A percentile compares a stretch with the other conserved stretches of the same genome.
phyloP scores from a whole-genome alignment of 2,888 invertebrate species.

The Cosmia trapezina region DNA sequence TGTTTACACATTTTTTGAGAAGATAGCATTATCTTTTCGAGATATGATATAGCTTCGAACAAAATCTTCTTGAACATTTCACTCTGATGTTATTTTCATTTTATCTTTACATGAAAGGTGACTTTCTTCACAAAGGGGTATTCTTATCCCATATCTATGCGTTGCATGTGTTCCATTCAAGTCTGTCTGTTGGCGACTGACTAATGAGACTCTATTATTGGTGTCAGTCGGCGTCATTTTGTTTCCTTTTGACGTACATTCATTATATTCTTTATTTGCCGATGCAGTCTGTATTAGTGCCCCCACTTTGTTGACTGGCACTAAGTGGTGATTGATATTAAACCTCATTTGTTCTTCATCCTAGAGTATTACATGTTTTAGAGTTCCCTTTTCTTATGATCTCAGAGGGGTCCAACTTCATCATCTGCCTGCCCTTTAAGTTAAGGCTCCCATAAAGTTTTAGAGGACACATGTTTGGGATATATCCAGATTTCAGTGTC shows the following conservation, averaged over 20 bases:
- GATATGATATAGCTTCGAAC: slow-evolving; percentile 34
- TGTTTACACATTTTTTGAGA: slow-evolving; percentile 16
- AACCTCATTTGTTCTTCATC: not conserved
- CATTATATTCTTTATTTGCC: slow-evolving; percentile 67
- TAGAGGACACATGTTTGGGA: not conserved
- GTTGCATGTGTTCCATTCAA: slow-evolving; percentile 54
- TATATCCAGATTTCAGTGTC: slow-evolving; percentile 3
- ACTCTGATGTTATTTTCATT: slow-evolving; percentile 20
- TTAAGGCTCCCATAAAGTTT: not conserved
- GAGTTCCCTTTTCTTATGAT: not conserved
- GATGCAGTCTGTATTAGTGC: slow-evolving; percentile 35
- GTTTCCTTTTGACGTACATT: slow-evolving; percentile 65
- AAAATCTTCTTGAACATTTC: slow-evolving; percentile 26
- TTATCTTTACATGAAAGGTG: slow-evolving; percentile 39
- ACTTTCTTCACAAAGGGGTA: slow-evolving; percentile 54
- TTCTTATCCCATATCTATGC: slow-evolving; percentile 50
- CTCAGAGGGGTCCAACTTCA: not conserved
- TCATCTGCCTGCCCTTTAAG: not conserved
- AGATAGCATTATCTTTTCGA: slow-evolving; percentile 39
- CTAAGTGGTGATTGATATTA: slow-evolving; percentile 20
- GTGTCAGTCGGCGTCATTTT: slow-evolving; percentile 56
- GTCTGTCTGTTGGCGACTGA: slow-evolving; percentile 57
- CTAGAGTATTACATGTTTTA: too few relatives aligned
- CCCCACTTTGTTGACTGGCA: slow-evolving; percentile 4
- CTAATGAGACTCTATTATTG: slow-evolving; percentile 67